Base-by-base conservation (phyloP, 1,140 invertebrate genomes). In the Drosophila ercepeae region DNA sequence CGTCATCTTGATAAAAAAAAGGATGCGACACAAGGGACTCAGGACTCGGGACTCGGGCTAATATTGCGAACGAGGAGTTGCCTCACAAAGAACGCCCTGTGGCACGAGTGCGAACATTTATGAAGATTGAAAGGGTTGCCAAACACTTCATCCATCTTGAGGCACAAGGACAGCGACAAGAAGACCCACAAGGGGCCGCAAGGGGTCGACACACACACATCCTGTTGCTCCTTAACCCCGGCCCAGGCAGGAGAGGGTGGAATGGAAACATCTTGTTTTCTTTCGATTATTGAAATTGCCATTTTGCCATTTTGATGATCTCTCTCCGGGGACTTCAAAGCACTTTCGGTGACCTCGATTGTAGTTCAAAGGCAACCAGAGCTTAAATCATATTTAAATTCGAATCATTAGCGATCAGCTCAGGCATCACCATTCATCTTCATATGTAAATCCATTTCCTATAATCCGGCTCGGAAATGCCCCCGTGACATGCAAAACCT, bases 41-140 rank as follows among this genome's bases (percentile, higher is more conserved):
- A 50, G 39, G 82, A n/a, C n/a, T n/a, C n/a, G 82, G 82, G 82
- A 86, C 52, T 29, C 63, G 53, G 39, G 82, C 82, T 86, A 86
- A 86, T 86, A 82, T 88, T 78, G 78, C 74, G 27, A 42, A 16
- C 36, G 21, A 49, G 32, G 65, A 57, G 29, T 46, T 46, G 36
- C 57, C 41, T 48, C 68, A 73, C 69, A 73, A 55, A 67, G 55
- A 61, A 67, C 68, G 73, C 61, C 19, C 49, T 59, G 9, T 53
- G 58, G 58, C 70, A 63, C 82, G 82, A 89, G 74, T 89, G 86
- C 70, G 67, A 84, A 82, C 86, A 89, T 89, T 89, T 89, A 89
- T 89, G 86, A 89, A 89, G 86, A 89, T 89, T 89, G 86, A 89
- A 89, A 89, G 86, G 86, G 86, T 89, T 89, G 86, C 86, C 82